A percentile compares a stretch with the other conserved stretches of the same genome.
Conservation (phyloP, 2,797 vertebrate genomes). For the Centropyge bicolor region DNA sequence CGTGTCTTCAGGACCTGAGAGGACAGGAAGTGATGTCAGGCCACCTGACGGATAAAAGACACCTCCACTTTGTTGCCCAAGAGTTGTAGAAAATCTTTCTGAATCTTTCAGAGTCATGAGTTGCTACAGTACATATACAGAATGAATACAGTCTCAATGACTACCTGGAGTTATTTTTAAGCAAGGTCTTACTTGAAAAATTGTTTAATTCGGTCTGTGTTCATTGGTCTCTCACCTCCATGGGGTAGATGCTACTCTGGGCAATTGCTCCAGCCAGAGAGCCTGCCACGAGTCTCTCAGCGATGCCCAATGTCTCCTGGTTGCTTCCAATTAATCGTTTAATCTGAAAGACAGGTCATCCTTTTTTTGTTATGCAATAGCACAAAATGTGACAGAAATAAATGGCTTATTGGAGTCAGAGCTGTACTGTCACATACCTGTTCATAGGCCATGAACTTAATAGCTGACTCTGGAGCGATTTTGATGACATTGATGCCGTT, state of each 20-base stretch:
- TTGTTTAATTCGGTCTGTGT: neutral
- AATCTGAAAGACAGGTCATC: constrained; percentile 82
- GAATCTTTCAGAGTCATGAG: constrained; percentile 22
- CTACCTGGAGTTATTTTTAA: neutral
- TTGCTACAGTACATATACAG: neutral
- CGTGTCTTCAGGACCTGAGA: constrained; percentile 95
- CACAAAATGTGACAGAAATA: neutral
- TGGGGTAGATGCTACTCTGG: constrained; percentile 98
- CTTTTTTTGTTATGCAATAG: neutral
- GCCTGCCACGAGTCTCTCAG: constrained; percentile 91
- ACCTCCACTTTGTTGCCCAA: neutral
- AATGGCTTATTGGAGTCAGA: neutral
- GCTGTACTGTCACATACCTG: constrained; percentile 83
- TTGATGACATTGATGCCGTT: constrained; percentile 98
- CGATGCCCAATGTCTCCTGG: constrained; percentile 93
- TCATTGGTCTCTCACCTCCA: constrained; percentile 89
- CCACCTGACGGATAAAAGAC: neutral
- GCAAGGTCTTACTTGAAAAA: neutral
- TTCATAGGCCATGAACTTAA: constrained; percentile 99
- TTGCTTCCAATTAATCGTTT: constrained; percentile 94
- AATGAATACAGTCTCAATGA: neutral
- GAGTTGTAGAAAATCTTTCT: constrained; percentile 10
- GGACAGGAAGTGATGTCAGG: constrained; percentile 34
- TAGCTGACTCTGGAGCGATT: constrained; percentile 95
- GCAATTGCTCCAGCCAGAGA: constrained; percentile 93